phyloP scores from a whole-genome alignment of 1,140 invertebrate species.

The Nautilus pompilius region DNA sequence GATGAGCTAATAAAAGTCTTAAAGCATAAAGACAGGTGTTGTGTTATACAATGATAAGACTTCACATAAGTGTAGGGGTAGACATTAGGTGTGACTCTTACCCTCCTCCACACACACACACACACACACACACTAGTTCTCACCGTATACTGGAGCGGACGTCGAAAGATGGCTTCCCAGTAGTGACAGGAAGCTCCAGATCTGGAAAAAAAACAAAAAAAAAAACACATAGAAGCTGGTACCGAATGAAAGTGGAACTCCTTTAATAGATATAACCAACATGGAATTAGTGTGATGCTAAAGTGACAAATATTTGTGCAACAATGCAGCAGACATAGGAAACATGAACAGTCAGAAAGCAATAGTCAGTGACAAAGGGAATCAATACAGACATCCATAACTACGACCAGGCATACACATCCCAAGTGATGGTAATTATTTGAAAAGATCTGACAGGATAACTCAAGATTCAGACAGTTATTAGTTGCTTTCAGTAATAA shows the following conservation, averaged over 20 bases:
- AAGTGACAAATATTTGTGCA: not conserved
- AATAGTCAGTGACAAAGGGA: not conserved
- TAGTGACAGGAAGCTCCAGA: slow-evolving; percentile 30
- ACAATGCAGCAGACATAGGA: not conserved
- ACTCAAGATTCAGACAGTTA: no score
- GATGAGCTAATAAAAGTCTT: no score
- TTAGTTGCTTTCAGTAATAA: no score
- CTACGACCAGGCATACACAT: no score
- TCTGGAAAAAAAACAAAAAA: slow-evolving; percentile 29
- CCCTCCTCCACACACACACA: no score
- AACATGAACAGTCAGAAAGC: not conserved
- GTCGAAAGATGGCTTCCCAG: slow-evolving; percentile 31
- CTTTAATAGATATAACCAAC: not conserved
- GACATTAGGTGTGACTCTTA: no score
- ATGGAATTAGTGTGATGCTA: not conserved
- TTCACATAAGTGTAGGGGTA: no score
- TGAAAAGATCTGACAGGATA: no score
- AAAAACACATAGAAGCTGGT: not conserved
- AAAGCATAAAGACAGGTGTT: no score
- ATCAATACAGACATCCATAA: not conserved
- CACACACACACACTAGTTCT: no score
- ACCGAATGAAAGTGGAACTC: not conserved
- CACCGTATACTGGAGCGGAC: slow-evolving; percentile 31
- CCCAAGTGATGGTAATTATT: no score
- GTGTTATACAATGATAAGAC: not conserved